These are phyloP conservation scores for Cryptomyrus ogoouensis DNA, from an alignment of 2,113 vertebrate genomes.

Conservation along the genomic window DNA sequence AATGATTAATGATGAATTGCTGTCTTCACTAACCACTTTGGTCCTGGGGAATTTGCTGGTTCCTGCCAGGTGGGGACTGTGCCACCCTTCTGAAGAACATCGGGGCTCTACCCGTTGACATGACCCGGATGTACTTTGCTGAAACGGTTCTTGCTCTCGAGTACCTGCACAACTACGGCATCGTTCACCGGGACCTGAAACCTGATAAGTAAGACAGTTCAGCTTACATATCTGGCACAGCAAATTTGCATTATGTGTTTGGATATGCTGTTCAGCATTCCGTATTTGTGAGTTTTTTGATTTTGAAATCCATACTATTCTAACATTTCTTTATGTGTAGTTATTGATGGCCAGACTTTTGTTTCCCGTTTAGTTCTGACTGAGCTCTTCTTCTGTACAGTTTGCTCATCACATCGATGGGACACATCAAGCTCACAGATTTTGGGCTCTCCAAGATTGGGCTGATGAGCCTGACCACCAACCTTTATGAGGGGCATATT, in stretches of 20 bases:
- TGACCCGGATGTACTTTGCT: slow-evolving; percentile 91
- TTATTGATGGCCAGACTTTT: neutral
- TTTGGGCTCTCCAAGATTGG: slow-evolving; percentile 93
- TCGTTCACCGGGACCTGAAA: slow-evolving; percentile 93
- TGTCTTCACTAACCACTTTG: neutral
- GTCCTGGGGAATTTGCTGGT: neutral
- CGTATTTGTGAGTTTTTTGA: neutral
- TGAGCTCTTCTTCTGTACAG: slow-evolving; percentile 49
- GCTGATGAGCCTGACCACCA: slow-evolving; percentile 95
- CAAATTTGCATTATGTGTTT: neutral
- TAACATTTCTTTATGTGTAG: slow-evolving; percentile 1
- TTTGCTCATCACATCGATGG: slow-evolving; percentile 89
- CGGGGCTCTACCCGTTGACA: slow-evolving; percentile 84
- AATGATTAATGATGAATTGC: neutral
- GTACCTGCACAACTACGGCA: slow-evolving; percentile 84
- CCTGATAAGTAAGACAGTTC: slow-evolving; percentile 78
- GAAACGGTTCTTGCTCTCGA: slow-evolving; percentile 82
- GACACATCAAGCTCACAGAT: slow-evolving; percentile 93
- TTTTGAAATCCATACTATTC: neutral
- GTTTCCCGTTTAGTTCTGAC: neutral
- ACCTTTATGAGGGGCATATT: slow-evolving; percentile 89
- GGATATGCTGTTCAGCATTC: neutral
- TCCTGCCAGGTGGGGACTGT: slow-evolving; percentile 76
- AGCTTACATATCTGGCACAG: neutral
- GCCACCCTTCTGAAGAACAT: slow-evolving; percentile 91